phyloP scores from a whole-genome alignment of 2,113 vertebrate genomes.

The Cinclus mexicanus region DNA sequence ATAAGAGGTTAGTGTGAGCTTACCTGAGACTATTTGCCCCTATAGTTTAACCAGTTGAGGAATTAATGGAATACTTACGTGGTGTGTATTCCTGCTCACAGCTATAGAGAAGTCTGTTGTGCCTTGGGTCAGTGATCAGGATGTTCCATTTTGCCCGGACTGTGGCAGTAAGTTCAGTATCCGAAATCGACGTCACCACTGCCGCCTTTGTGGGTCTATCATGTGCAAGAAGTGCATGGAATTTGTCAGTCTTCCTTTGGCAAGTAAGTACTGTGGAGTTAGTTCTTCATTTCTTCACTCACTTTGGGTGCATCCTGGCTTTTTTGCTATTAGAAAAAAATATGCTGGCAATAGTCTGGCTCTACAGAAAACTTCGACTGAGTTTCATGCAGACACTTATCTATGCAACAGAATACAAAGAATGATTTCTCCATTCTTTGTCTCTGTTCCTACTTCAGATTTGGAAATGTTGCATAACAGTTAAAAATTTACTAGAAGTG shows the following conservation, averaged over 20 bases:
- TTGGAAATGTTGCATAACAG: not conserved
- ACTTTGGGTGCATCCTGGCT: not conserved
- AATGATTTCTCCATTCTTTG: not conserved
- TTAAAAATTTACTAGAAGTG: not conserved
- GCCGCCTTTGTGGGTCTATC: constrained; percentile 95
- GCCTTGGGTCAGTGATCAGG: constrained; percentile 94
- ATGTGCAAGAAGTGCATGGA: constrained; percentile 96
- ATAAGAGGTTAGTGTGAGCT: constrained; percentile 86
- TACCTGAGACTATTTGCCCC: not conserved
- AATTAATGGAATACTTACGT: not conserved
- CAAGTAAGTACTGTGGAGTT: constrained; percentile 77
- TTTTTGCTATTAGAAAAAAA: not conserved
- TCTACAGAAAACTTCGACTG: not conserved
- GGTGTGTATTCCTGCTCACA: constrained; percentile 46
- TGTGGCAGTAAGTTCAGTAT: constrained; percentile 94
- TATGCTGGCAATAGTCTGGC: not conserved
- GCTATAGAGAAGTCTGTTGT: constrained; percentile 95
- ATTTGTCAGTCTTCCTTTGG: constrained; percentile 86
- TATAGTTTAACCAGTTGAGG: not conserved
- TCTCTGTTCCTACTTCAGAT: not conserved
- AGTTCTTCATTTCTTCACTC: not conserved
- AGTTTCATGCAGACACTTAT: not conserved
- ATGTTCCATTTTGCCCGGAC: constrained; percentile 97
- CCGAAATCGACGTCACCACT: constrained; percentile 93
- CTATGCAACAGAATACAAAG: not conserved